Evolutionary conservation across 2,888 invertebrate genomes (phyloP).

Genomic region (Ceraclea dissimilis): DNA sequence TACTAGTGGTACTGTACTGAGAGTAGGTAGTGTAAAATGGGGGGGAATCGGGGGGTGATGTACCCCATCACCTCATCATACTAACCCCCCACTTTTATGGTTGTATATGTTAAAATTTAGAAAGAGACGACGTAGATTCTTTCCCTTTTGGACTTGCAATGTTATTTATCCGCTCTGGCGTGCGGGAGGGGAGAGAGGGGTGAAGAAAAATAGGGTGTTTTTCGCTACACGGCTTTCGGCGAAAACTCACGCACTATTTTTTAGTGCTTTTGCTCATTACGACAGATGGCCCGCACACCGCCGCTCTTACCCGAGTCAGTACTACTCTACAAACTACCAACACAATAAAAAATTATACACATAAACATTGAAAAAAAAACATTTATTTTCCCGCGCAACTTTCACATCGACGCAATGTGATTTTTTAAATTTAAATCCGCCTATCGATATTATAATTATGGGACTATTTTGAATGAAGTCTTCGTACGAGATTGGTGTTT

Average conservation of each 20-base stretch:
- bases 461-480: conserved; percentile 9
- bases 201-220: conserved; percentile 23
- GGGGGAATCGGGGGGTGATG: conserved; percentile 8
- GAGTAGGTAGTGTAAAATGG: not conserved
- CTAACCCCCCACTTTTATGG: conserved; percentile 4
- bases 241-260: conserved; percentile 51
- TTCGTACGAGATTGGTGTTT: conserved; percentile 12
- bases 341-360: not conserved
- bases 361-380: not conserved
- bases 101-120: conserved; percentile 24
- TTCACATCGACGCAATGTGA: not conserved
- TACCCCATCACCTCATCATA: not conserved
- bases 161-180: conserved; percentile 24
- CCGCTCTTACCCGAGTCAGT: not conserved
- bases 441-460: not conserved
- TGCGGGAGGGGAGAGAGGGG: conserved; percentile 1
- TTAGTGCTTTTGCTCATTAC: conserved; percentile 57
- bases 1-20: too few relatives aligned
- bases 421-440: conserved; percentile 2
- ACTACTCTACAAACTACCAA: not conserved
- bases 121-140: conserved; percentile 19
- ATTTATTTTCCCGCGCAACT: conserved; percentile 9
- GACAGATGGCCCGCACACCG: conserved; percentile 51
- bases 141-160: conserved; percentile 25
- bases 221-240: conserved; percentile 26